These are phyloP conservation scores for Volucella zonaria DNA, from an alignment of 2,888 invertebrate species.

Conservation along the genomic window DNA sequence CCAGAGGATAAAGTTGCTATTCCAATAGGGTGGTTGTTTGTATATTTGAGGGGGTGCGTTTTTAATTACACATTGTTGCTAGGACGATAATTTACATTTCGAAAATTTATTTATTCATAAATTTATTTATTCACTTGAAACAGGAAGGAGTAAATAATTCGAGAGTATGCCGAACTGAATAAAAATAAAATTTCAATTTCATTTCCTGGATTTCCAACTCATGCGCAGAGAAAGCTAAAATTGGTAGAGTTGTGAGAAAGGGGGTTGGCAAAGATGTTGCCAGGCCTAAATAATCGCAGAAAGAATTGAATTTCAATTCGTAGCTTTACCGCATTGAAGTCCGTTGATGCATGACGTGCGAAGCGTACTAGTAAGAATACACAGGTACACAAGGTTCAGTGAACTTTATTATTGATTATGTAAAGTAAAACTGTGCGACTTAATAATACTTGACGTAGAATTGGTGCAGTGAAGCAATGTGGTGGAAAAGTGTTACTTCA, in stretches of 20 bases:
- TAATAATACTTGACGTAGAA: too few relatives aligned
- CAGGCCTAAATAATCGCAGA: neutral
- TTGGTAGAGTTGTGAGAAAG: neutral
- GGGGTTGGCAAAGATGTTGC: slow-evolving; percentile 47
- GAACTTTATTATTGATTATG: too few relatives aligned
- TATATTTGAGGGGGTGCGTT: neutral
- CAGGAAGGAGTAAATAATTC: neutral
- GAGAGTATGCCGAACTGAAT: neutral
- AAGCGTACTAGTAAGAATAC: neutral
- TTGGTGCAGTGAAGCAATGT: too few relatives aligned
- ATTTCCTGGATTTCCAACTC: slow-evolving; percentile 54
- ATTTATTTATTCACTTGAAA: neutral
- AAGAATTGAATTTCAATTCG: neutral
- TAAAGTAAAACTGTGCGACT: too few relatives aligned
- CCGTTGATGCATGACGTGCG: neutral
- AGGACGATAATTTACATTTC: neutral
- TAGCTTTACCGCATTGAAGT: too few relatives aligned
- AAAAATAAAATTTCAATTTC: slow-evolving; percentile 31
- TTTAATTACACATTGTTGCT: neutral
- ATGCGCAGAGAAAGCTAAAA: slow-evolving; percentile 37
- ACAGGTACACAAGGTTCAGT: too few relatives aligned
- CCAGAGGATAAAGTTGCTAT: slow-evolving; percentile 42
- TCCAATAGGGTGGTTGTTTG: slow-evolving; percentile 45
- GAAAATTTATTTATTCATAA: neutral
- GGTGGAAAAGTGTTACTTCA: too few relatives aligned